Base-by-base conservation (phyloP, 2,113 vertebrate species). In the Rhynchomys soricoides region DNA sequence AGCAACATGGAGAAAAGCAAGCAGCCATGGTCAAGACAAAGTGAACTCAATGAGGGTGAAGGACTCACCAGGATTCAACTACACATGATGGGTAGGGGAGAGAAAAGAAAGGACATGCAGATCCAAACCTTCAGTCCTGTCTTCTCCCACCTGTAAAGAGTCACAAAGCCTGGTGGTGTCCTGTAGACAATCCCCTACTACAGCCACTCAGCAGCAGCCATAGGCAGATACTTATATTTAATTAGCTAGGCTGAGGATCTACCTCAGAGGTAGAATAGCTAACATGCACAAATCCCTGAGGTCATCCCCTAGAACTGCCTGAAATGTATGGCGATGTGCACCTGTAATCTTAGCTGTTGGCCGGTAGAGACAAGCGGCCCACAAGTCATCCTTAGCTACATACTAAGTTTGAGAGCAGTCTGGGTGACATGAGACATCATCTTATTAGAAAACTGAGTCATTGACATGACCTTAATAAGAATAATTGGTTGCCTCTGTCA, bases 161-260 rank as follows among this genome's bases (percentile, higher is more conserved):
- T 86, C 48, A 45, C 34, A 79, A 17, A 6, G 8, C 37, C 62
- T 78, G 34, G 29, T 52, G 59, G 50, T 26, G 52, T 83, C 64
- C 34, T 50, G 0, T 2, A 57, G 71, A 93, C 7, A 26, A 1
- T 6, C 6, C 16, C 16, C 4, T 4, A 16, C 17, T 12, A 2
- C 22, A 4, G 43, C 1, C n/a, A n/a, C n/a, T n/a, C n/a, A 79
- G 73, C 55, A 73, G 29, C 0, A 48, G 19, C 3, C 31, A 57
- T 29, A 22, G 5, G 15, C 2, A 2, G 37, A 55, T 85, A 40
- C 52, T 62, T 37, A 73, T 31, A 26, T 11, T 71, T 48, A 71
- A 59, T 83, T 59, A 26, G 59, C n/a, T 24, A 12, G 17, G 50
- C 52, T 34, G 78, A 37, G 52, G 52, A 57, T 6, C 17, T 52